Evolutionary conservation across 2,113 vertebrate species (phyloP).

Genomic region (Zosterops borbonicus): DNA sequence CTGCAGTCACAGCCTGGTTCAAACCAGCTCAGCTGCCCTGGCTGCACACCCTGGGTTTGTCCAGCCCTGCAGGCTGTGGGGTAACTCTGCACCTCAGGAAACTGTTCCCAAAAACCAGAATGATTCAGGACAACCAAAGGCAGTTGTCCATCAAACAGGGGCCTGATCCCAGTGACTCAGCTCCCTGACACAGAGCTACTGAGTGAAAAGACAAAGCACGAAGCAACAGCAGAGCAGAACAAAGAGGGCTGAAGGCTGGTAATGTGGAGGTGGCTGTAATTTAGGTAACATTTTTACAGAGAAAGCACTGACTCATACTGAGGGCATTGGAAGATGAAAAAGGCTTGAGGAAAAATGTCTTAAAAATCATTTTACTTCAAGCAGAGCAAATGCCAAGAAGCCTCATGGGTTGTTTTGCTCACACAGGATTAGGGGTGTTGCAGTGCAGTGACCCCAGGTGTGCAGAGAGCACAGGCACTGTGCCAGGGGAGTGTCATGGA

Average conservation of each 20-base stretch:
- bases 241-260: slow-evolving; percentile 30
- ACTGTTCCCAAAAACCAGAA: not conserved
- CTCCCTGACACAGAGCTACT: not conserved
- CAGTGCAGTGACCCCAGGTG: not conserved
- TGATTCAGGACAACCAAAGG: not conserved
- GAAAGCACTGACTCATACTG: slow-evolving; percentile 44
- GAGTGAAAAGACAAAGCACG: slow-evolving; percentile 24
- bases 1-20: not conserved
- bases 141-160: not conserved
- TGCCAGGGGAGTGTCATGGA: not conserved
- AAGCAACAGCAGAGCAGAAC: slow-evolving; percentile 1
- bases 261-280: slow-evolving; percentile 42
- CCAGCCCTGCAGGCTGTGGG: not conserved
- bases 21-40: not conserved
- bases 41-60: not conserved
- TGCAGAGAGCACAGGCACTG: not conserved
- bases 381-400: not conserved
- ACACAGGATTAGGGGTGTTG: not conserved
- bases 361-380: not conserved
- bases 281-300: slow-evolving; percentile 1
- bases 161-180: not conserved
- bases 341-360: not conserved
- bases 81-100: not conserved
- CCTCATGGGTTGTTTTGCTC: not conserved
- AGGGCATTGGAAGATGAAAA: not conserved